Evolutionary conservation across 2,113 vertebrate species (phyloP), one percentile per base, ranked within the genome.

Genomic region (Syngnathus typhle): DNA sequence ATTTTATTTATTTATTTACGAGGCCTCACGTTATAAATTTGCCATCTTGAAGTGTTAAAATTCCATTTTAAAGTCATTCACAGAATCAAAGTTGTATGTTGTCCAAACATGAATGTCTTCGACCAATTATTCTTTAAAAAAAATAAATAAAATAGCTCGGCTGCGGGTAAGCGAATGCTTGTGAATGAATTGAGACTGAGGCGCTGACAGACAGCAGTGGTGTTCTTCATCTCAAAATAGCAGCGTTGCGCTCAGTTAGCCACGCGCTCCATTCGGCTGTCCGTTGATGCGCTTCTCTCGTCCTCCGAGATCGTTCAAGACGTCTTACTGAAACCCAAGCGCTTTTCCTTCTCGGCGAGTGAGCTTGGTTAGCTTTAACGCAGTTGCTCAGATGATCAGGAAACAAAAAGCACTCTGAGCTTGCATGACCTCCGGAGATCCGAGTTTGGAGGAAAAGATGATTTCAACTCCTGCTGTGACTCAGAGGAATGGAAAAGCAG

Each of bases 131-230:
- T 32, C 27, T 32, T 32, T 3, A 32, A 32, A 32, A 32, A 27
- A 27, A 27, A 27, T 2, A 32, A 32, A 1, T 3, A 27, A 32
- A 32, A 1, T 3, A 32, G 27, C 27, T 32, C 27, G 27, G 27
- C 27, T 3, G 27, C 27, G 27, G 27, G 3, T 32, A 3, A 32
- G 27, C 27, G 27, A 32, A 32, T 32, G 27, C 27, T 32, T 32
- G 27, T 32, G 27, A 32, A 3, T 32, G 27, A 32, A 32, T 32
- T 32, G 27, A 32, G 3, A 32, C 27, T 32, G 27, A 32, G 27
- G 82, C 85, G 69, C 62, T 72, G 76, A 76, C 69, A 71, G 76
- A 87, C 82, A 89, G 85, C 81, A 88, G 86, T 84, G 73, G 47
- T 64, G 66, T 74, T 76, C 84, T 89, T 89, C 79, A 88, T 85